Base-by-base conservation (phyloP, 2,113 vertebrate species). In the Dryoscopus gambensis region DNA sequence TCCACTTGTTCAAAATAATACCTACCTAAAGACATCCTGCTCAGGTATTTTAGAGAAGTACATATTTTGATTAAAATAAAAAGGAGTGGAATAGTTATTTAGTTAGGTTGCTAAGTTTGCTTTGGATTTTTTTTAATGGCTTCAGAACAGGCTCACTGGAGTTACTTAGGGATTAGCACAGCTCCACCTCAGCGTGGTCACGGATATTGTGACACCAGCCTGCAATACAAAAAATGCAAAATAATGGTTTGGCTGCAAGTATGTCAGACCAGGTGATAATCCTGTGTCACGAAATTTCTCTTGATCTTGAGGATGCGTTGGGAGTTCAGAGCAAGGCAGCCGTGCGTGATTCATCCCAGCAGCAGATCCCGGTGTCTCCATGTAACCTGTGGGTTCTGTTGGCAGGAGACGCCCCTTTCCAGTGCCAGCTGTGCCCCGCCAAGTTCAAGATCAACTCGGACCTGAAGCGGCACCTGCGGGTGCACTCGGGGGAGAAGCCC, bases 401-500 rank as follows among this genome's bases (percentile, higher is more conserved):
- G 73, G 85, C 97, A 99, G 98, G 98, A 40, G 98, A 99, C 62
- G 98, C 98, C 65, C 99, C 99, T 39, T 99, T 99, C 98, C 99
- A 99, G 93, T 99, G 99, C 97, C 98, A 98, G 77, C 95, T 99
- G 95, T 99, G 99, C 85, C 98, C 99, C 19, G 99, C 99, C 76
- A 99, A 99, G 96, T 99, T 99, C 98, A 99, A 99, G 97, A 99
- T 99, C 98, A 99, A 99, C 98, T 99, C 99, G 0, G 99, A 99
- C 98, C 98, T 99, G 97, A 99, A 99, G 98, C 97, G 99, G 86
- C 99, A 99, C 98, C 95, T 99, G 96, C 98, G 99, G 23, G 99
- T 99, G 75, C 99, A 99, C 98, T 99, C 99, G 0, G 99, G 99
- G 16, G 99, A 99, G 95, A 99, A 99, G 85, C 99, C 99, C 1